Conservation (phyloP, 2,888 invertebrate genomes). For the Endotricha flammealis region DNA sequence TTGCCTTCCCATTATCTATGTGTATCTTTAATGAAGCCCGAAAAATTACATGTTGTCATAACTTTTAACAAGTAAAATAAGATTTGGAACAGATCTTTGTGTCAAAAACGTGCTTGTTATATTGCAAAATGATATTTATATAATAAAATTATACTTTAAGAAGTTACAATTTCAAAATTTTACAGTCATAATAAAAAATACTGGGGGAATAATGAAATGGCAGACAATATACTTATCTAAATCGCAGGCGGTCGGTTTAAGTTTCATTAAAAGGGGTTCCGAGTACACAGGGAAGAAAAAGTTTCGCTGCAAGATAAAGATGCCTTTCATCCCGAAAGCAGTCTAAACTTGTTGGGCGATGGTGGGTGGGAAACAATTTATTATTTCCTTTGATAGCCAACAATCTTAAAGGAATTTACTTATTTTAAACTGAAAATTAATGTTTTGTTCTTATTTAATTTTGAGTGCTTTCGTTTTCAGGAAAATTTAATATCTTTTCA, state of each 20-base stretch:
- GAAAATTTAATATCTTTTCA: not conserved
- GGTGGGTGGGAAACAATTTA: constrained; percentile 52
- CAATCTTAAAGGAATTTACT: constrained; percentile 42
- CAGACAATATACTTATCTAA: constrained; percentile 50
- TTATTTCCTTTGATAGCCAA: constrained; percentile 51
- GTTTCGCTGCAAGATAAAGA: constrained; percentile 64
- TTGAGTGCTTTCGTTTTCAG: not conserved
- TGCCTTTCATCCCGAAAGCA: constrained; percentile 57
- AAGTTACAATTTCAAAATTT: too few relatives aligned
- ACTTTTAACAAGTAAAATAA: too few relatives aligned
- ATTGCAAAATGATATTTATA: too few relatives aligned
- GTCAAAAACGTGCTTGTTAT: too few relatives aligned
- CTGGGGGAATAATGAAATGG: constrained; percentile 5
- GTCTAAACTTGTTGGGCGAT: constrained; percentile 50
- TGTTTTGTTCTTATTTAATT: constrained; percentile 11
- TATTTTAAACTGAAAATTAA: constrained; percentile 36
- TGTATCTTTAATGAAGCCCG: not conserved
- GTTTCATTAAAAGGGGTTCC: constrained; percentile 60
- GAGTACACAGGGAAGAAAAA: constrained; percentile 57
- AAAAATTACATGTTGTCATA: too few relatives aligned
- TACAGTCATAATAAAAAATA: too few relatives aligned
- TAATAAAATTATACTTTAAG: too few relatives aligned
- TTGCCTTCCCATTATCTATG: constrained; percentile 11
- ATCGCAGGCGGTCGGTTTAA: constrained; percentile 59
- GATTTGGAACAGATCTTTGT: too few relatives aligned